Conservation (phyloP, 2,888 invertebrate genomes). For the Ramazzottius varieornatus region DNA sequence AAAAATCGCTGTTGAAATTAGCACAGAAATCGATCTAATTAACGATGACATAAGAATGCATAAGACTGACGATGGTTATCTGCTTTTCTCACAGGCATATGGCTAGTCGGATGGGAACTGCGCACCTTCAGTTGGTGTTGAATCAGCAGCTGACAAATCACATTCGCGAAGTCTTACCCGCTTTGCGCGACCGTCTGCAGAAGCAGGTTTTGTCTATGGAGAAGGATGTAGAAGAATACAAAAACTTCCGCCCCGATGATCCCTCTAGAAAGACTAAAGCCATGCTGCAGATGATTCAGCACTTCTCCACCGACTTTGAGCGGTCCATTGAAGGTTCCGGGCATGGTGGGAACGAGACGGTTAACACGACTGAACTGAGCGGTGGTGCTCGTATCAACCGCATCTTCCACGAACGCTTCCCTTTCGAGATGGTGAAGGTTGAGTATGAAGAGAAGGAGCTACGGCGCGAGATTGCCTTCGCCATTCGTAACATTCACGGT, state of each 20-base stretch:
- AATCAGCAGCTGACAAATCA: conserved; percentile 12
- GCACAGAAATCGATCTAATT: too few species aligned
- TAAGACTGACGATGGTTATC: too few species aligned
- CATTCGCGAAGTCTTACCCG: conserved; percentile 12
- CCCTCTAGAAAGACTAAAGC: conserved; percentile 23
- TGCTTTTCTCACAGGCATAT: conserved; percentile 8
- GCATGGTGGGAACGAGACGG: conserved; percentile 18
- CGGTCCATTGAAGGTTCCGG: conserved; percentile 25
- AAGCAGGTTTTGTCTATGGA: conserved; percentile 14
- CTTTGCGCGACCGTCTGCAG: conserved; percentile 9
- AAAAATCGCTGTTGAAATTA: too few species aligned
- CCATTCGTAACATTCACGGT: conserved; percentile 24
- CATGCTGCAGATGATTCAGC: conserved; percentile 22
- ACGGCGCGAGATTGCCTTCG: conserved; percentile 23
- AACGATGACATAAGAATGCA: too few species aligned
- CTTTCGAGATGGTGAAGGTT: conserved; percentile 26
- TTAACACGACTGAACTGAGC: conserved; percentile 27
- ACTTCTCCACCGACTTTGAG: conserved; percentile 27
- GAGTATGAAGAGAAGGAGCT: conserved; percentile 30
- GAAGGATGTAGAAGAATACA: conserved; percentile 23
- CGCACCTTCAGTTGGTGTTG: conserved; percentile 10
- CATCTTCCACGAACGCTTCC: conserved; percentile 30
- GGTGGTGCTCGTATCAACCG: conserved; percentile 30
- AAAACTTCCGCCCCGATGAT: conserved; percentile 23
- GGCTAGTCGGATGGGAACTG: conserved; percentile 12